These are phyloP conservation scores for Atethmia centrago DNA, from an alignment of 2,888 invertebrate species.

Conservation along the genomic window DNA sequence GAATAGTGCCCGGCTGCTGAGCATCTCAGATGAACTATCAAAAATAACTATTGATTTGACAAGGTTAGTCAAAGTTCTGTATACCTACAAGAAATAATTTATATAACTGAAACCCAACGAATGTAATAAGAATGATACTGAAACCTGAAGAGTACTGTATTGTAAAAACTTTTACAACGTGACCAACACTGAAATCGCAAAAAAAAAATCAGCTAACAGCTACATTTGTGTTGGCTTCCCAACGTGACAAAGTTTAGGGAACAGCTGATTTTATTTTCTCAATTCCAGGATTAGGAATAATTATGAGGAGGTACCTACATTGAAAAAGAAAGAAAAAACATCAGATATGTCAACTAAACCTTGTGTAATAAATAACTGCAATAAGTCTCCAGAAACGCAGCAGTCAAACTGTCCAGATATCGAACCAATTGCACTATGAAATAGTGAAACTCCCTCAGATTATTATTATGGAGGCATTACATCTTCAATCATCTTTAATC, in stretches of 20 bases:
- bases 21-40: neutral
- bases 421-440: neutral
- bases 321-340: too few relatives aligned
- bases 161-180: too few relatives aligned
- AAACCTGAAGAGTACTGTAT: too few relatives aligned
- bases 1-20: slow-evolving; percentile 1
- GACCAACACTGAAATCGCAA: neutral
- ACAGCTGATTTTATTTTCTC: neutral
- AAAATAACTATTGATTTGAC: neutral
- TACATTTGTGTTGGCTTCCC: neutral
- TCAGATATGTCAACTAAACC: too few relatives aligned
- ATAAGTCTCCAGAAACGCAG: too few relatives aligned
- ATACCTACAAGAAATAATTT: neutral
- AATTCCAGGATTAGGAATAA: too few relatives aligned
- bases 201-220: neutral
- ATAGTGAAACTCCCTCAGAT: neutral
- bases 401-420: neutral
- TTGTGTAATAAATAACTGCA: too few relatives aligned
- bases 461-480: too few relatives aligned
- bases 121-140: too few relatives aligned
- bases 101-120: neutral
- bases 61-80: neutral
- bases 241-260: neutral
- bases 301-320: too few relatives aligned
- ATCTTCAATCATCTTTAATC: too few relatives aligned